Percentiles rank a stretch among this genome's conserved stretches.
Conservation (phyloP, 1,140 invertebrate genomes). For the Hypsibius dujardini region DNA sequence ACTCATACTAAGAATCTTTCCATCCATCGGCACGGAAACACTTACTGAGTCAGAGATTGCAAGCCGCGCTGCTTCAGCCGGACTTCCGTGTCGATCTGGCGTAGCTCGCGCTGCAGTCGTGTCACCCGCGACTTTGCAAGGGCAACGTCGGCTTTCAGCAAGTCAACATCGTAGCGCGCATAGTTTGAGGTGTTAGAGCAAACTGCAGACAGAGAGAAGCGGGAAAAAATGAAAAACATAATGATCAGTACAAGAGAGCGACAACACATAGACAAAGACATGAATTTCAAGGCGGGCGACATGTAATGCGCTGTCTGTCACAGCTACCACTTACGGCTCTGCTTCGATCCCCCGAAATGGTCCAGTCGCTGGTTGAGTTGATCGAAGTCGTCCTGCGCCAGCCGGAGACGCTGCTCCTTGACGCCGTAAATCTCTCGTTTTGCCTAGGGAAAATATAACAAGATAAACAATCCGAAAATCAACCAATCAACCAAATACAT, state of each 20-base stretch:
- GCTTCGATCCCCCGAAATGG: conserved; percentile 39
- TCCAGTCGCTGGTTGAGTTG: conserved; percentile 68
- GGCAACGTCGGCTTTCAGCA: conserved; percentile 74
- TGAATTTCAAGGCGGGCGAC: too few species aligned
- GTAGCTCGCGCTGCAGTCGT: conserved; percentile 66
- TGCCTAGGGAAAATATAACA: conserved; percentile 43
- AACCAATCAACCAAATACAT: too few species aligned
- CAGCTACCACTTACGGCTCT: conserved; percentile 31
- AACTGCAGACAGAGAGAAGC: conserved; percentile 41
- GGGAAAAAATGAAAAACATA: too few species aligned
- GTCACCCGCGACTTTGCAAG: conserved; percentile 69
- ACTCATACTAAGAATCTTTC: too few species aligned
- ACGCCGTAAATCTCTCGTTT: conserved; percentile 90
- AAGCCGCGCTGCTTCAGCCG: conserved; percentile 74
- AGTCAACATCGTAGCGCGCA: conserved; percentile 80
- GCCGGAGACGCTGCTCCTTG: conserved; percentile 71
- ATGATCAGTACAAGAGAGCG: too few species aligned
- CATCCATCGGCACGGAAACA: conserved; percentile 23
- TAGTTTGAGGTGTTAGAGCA: conserved; percentile 74
- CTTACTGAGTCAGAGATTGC: conserved; percentile 68
- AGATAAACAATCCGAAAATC: conserved; percentile 19
- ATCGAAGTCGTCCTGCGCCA: conserved; percentile 88
- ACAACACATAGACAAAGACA: too few species aligned
- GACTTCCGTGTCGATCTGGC: conserved; percentile 76
- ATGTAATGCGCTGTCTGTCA: too few species aligned